Conservation (phyloP, 2,888 invertebrate species). For the Lasioglossum malachurum region DNA sequence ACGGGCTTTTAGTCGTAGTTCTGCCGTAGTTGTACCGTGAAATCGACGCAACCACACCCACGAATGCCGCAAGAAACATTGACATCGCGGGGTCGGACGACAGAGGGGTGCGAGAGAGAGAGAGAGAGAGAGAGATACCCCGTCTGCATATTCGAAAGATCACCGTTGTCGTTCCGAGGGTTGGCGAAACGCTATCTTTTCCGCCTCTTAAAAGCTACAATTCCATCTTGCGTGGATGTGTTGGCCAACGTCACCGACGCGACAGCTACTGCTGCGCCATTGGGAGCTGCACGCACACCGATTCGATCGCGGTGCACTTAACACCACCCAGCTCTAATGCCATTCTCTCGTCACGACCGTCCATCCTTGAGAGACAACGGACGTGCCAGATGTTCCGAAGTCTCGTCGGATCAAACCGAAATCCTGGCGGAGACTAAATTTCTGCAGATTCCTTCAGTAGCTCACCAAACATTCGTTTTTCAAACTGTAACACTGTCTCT, state of each 20-base stretch:
- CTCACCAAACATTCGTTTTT: not conserved
- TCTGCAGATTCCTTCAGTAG: not conserved
- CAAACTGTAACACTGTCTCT: not conserved
- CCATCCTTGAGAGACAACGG: conserved; percentile 68
- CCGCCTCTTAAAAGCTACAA: not conserved
- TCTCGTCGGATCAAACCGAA: conserved; percentile 47
- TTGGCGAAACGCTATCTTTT: not conserved
- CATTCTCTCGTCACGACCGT: conserved; percentile 69
- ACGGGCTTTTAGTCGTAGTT: conserved; percentile 80
- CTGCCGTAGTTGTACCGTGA: conserved; percentile 80
- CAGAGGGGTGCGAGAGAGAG: conserved; percentile 40
- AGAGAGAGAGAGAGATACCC: not conserved
- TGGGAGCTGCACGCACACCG: conserved; percentile 59
- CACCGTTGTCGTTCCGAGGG: not conserved
- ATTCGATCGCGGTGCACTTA: conserved; percentile 72
- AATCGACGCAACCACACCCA: conserved; percentile 82
- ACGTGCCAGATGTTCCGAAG: conserved; percentile 68
- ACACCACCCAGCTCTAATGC: conserved; percentile 71
- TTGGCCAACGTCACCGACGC: conserved; percentile 20
- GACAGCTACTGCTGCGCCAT: conserved; percentile 48
- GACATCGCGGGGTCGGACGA: conserved; percentile 22
- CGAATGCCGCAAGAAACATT: conserved; percentile 45
- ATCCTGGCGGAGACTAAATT: not conserved
- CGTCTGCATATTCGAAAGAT: conserved; percentile 30
- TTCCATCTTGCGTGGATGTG: not conserved